Percentiles rank a stretch among this genome's conserved stretches.
Conservation (phyloP, 2,797 vertebrate genomes). For the Karalla daura region DNA sequence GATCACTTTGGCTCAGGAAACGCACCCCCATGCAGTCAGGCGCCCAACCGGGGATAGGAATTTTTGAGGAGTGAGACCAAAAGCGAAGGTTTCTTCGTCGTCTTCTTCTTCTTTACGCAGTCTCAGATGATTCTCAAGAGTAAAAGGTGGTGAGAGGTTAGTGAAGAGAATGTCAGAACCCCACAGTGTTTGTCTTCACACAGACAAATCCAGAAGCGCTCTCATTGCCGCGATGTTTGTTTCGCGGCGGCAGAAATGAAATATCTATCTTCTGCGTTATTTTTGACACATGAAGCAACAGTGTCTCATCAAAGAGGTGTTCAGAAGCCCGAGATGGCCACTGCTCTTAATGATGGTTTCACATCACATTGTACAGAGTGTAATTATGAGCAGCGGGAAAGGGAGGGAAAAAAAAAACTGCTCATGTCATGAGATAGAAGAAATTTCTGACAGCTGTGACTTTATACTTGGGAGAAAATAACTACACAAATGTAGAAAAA, state of each 20-base stretch:
- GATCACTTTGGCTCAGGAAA: constrained; percentile 60
- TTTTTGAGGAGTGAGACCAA: constrained; percentile 41
- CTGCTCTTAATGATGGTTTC: constrained; percentile 19
- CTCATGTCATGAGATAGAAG: constrained; percentile 28
- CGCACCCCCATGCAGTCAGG: constrained; percentile 40
- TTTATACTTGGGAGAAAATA: constrained; percentile 4
- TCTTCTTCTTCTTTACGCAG: constrained; percentile 8
- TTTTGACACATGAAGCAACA: constrained; percentile 39
- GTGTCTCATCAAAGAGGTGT: constrained; percentile 32
- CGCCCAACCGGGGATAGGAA: constrained; percentile 28
- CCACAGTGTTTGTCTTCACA: constrained; percentile 51
- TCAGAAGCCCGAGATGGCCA: constrained; percentile 31
- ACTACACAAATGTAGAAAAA: background rate
- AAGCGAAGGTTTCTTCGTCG: constrained; percentile 1
- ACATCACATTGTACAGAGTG: constrained; percentile 15
- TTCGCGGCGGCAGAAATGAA: constrained; percentile 44
- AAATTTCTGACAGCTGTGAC: constrained; percentile 34
- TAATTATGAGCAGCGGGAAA: constrained; percentile 24
- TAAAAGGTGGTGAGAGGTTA: constrained; percentile 57
- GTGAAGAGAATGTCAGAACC: constrained; percentile 52
- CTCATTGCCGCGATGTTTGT: constrained; percentile 52
- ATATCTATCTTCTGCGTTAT: constrained; percentile 9
- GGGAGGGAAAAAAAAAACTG: background rate
- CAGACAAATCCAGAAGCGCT: constrained; percentile 35
- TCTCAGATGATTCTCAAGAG: constrained; percentile 37